Conservation (phyloP, 1,140 invertebrate genomes). For the Aporrectodea caliginosa region DNA sequence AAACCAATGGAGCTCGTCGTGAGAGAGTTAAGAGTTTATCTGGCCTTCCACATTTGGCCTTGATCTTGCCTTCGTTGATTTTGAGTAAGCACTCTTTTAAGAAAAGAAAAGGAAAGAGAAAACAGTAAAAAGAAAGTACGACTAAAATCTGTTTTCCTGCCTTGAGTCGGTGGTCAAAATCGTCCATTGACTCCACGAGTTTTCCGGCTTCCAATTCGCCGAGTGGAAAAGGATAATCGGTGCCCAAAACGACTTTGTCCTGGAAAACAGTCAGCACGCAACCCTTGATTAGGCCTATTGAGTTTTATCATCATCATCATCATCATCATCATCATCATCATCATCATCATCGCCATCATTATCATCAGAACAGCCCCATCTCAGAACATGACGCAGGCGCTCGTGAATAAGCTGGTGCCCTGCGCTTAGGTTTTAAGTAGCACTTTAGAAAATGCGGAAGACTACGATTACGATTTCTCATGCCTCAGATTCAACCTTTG, state of each 20-base stretch:
- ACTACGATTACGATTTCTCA: no score
- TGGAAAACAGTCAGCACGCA: no score
- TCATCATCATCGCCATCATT: not conserved
- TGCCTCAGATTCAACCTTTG: no score
- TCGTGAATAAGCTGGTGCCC: no score
- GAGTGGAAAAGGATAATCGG: constrained; percentile 64
- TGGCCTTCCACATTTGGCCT: no score
- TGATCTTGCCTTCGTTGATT: no score
- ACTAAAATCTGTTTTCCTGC: constrained; percentile 33
- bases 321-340: not conserved
- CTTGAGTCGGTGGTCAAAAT: constrained; percentile 40
- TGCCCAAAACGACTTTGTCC: constrained; percentile 61
- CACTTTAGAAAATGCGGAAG: no score
- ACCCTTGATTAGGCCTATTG: no score
- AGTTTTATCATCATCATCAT: not conserved
- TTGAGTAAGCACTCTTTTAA: not conserved
- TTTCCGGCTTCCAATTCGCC: constrained; percentile 61
- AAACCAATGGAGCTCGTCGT: no score
- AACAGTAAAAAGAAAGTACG: not conserved
- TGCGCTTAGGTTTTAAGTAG: no score
- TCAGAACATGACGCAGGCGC: no score
- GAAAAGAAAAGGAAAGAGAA: not conserved
- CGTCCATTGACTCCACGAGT: constrained; percentile 56
- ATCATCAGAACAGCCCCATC: not conserved
- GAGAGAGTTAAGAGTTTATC: no score